Base-by-base conservation (phyloP, 2,888 invertebrate genomes). In the Coelinius sp. region DNA sequence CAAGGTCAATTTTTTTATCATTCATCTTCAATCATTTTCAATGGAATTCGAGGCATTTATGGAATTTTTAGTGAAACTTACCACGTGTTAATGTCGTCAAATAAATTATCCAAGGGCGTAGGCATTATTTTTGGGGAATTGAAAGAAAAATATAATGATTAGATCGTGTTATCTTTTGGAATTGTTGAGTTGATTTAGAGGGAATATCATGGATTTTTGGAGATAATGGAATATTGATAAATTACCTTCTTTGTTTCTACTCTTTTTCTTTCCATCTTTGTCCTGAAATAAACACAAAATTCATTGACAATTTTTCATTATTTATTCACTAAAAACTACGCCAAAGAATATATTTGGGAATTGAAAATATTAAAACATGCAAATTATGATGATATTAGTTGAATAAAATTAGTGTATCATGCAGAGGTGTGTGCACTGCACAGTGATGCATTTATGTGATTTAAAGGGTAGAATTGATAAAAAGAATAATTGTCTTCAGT, bases 161-260 rank as follows among this genome's bases (percentile, higher is more conserved):
- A 53, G 62, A 44, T 63, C 49, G 12, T 62, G 22, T 67, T 59
- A 68, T 31, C 12, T 12, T 12, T 46, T n/a, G 46, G 56, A 20
- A 44, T 31, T 27, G n/a, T n/a, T n/a, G n/a, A n/a, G n/a, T n/a
- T n/a, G 25, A 12, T 64, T 31, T 14, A 31, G 24, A 38, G 44
- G 12, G 38, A 62, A 49, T 38, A 52, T 70, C 41, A 53, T 69
- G 73, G 56, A 46, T 31, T 59, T 70, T 24, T 52, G 31, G 20
- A 1, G 10, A 56, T 41, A 25, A 6, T n/a, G 22, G 2, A 22
- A 14, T 17, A 35, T 66, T 41, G 27, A 49, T 8, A 73, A 27
- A 69, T 80, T 90, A 96, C 96, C 96, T 94, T 96, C 96, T 91
- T 95, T 96, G 87, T 95, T 95, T 88, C 94, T 92, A 83, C 93